These are phyloP conservation scores for Diaphora mendica DNA, from an alignment of 2,888 invertebrate species.

Conservation along the genomic window DNA sequence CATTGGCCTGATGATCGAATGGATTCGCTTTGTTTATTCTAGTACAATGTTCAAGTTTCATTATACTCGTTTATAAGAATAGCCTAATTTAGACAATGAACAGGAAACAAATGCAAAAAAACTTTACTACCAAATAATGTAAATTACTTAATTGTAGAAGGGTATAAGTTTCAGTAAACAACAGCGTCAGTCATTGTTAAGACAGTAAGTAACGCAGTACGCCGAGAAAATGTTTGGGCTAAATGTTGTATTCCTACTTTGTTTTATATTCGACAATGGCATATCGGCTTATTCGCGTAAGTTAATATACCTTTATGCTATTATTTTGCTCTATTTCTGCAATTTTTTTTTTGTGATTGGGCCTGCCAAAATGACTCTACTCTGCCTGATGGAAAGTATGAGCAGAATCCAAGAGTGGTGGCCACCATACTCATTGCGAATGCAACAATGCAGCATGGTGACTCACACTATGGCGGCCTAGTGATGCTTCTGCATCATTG, in stretches of 20 bases:
- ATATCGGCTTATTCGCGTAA: slow-evolving; percentile 7
- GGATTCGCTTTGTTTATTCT: not conserved
- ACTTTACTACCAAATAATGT: not conserved
- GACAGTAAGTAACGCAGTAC: not conserved
- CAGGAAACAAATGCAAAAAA: not conserved
- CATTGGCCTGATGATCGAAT: not conserved
- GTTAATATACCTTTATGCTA: not conserved
- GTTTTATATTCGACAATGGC: not conserved
- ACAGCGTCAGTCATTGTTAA: not conserved
- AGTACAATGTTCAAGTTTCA: not conserved
- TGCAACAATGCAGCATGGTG: no score
- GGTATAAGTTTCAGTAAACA: not conserved
- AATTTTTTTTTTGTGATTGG: no score
- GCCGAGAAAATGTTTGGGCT: not conserved
- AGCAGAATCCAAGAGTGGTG: no score
- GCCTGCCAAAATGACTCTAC: no score
- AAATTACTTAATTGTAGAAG: not conserved
- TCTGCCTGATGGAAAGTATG: no score
- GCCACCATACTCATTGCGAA: no score
- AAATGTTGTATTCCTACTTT: not conserved
- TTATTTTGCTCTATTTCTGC: not conserved
- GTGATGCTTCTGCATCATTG: no score
- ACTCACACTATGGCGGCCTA: no score
- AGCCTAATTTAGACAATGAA: not conserved
- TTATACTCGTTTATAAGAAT: not conserved